These are phyloP conservation scores for Pygathrix nemaeus DNA, from an alignment of 2,113 vertebrate genomes.

Conservation along the genomic window DNA sequence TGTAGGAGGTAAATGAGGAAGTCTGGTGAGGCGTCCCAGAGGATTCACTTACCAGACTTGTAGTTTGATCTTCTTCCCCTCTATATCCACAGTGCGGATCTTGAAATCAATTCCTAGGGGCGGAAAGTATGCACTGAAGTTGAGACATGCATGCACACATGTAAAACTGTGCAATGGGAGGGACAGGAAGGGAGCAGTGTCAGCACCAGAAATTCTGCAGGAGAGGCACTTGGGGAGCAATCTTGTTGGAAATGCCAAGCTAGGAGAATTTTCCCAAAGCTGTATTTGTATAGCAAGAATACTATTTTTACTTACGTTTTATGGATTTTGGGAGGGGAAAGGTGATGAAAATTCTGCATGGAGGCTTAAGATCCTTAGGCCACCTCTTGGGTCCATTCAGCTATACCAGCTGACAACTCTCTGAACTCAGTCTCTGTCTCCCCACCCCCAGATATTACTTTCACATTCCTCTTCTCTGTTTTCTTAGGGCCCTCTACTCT, in stretches of 20 bases:
- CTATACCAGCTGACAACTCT: background rate
- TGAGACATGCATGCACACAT: accelerated
- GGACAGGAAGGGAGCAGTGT: background rate
- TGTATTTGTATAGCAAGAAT: background rate
- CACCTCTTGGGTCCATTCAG: background rate
- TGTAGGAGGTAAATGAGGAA: background rate
- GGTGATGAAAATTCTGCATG: background rate
- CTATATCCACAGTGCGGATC: slow-evolving; percentile 94
- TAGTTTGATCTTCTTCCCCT: slow-evolving; percentile 96
- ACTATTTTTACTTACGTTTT: background rate
- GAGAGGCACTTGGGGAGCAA: background rate
- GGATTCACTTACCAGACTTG: slow-evolving; percentile 92
- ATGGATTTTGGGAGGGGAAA: background rate
- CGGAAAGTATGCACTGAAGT: background rate
- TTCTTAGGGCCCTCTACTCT: background rate
- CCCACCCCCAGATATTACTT: background rate
- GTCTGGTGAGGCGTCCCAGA: background rate
- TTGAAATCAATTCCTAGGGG: slow-evolving; percentile 94
- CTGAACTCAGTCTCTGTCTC: background rate
- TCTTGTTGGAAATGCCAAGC: background rate
- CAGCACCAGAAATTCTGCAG: background rate
- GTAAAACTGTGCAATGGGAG: background rate
- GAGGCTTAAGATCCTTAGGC: background rate
- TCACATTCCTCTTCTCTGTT: background rate
- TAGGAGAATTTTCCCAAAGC: background rate